These are phyloP conservation scores for Phalloptychus januarius DNA, from an alignment of 2,797 vertebrate species.

Conservation along the genomic window DNA sequence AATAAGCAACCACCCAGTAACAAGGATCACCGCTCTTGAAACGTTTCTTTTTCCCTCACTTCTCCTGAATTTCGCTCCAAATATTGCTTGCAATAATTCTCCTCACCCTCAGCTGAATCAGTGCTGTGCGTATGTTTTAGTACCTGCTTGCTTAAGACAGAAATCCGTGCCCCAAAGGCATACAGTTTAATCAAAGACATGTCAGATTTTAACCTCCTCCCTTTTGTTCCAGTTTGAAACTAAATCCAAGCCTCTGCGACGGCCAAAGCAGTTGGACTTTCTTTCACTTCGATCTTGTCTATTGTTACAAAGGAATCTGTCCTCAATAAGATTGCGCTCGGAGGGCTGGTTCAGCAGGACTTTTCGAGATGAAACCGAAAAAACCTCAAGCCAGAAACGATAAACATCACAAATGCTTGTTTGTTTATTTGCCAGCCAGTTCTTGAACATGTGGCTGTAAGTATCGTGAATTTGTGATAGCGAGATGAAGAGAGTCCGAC, in stretches of 20 bases:
- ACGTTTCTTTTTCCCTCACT: background rate
- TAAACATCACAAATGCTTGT: conserved; percentile 75
- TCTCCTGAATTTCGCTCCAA: conserved; percentile 19
- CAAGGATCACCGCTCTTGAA: conserved; percentile 42
- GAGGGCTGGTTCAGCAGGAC: conserved; percentile 44
- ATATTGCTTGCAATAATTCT: background rate
- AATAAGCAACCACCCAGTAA: conserved; percentile 71
- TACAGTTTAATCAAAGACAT: conserved; percentile 36
- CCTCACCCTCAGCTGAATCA: conserved; percentile 17
- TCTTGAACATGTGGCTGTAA: conserved; percentile 60
- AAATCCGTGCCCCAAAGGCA: conserved; percentile 19
- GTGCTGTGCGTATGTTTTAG: background rate
- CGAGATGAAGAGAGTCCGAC: conserved; percentile 39
- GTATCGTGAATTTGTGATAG: conserved; percentile 57
- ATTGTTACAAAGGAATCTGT: conserved; percentile 67
- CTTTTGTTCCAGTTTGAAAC: conserved; percentile 10
- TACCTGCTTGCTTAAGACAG: background rate
- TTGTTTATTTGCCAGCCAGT: conserved; percentile 68
- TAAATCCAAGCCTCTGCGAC: conserved; percentile 30
- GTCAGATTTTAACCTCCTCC: conserved; percentile 33
- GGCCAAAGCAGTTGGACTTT: conserved; percentile 30
- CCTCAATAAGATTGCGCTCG: conserved; percentile 63
- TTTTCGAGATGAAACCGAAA: conserved; percentile 62
- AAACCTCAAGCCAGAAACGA: conserved; percentile 68
- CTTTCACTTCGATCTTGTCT: conserved; percentile 39